Percentiles rank a stretch among this genome's conserved stretches.
These are phyloP conservation scores for Fistularia tabacaria DNA, from an alignment of 2,797 vertebrate species.

Conservation along the genomic window DNA sequence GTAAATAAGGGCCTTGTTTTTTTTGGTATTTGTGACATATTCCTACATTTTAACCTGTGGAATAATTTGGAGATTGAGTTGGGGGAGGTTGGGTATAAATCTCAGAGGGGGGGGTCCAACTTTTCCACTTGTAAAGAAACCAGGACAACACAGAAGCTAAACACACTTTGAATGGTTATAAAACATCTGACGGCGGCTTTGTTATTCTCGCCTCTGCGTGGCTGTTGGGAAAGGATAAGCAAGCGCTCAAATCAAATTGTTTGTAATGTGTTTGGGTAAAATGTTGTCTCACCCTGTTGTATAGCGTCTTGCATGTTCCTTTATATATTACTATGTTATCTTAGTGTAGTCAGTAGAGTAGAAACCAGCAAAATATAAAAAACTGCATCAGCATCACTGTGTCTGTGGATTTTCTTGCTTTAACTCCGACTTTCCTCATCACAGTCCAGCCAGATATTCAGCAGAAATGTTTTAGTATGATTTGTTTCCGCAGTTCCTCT, in stretches of 20 bases:
- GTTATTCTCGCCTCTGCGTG: slow-evolving; percentile 19
- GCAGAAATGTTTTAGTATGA: slow-evolving; percentile 87
- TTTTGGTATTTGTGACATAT: slow-evolving; percentile 48
- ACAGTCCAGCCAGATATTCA: slow-evolving; percentile 34
- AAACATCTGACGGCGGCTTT: slow-evolving; percentile 13
- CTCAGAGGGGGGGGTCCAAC: slow-evolving; percentile 10
- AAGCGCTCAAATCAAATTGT: slow-evolving; percentile 3
- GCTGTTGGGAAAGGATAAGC: slow-evolving; percentile 13
- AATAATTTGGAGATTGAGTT: slow-evolving; percentile 12
- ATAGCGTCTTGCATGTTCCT: slow-evolving; percentile 66
- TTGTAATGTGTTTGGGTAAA: slow-evolving; percentile 42
- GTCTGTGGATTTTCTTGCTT: slow-evolving; percentile 36
- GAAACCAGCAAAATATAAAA: slow-evolving; percentile 76
- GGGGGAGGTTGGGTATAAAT: slow-evolving; percentile 6
- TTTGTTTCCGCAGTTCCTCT: slow-evolving; percentile 79
- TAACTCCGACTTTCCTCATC: not conserved
- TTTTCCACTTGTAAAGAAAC: slow-evolving; percentile 48
- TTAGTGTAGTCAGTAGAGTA: slow-evolving; percentile 75
- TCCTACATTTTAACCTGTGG: slow-evolving; percentile 56
- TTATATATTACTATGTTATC: slow-evolving; percentile 62
- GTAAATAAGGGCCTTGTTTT: slow-evolving; percentile 64
- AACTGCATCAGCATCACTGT: slow-evolving; percentile 70
- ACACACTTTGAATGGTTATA: slow-evolving; percentile 32
- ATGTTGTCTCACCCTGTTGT: slow-evolving; percentile 52
- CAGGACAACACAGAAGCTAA: slow-evolving; percentile 36